Evolutionary conservation across 2,888 invertebrate species (phyloP).

Genomic region (Acrobasis repandana): DNA sequence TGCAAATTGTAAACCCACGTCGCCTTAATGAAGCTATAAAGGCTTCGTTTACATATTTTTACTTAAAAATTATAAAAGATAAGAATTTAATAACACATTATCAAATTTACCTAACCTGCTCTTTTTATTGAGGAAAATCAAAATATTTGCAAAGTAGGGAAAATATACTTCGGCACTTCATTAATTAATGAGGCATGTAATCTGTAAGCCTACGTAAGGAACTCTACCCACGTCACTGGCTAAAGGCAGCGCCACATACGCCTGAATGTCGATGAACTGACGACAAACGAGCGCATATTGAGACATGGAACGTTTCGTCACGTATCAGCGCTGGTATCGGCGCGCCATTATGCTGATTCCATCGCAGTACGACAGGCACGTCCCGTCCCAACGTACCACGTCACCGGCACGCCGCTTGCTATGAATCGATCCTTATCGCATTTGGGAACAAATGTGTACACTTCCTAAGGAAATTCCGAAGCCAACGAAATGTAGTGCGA

Average conservation of each 20-base stretch:
- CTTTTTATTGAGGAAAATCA: too few species aligned
- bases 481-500: slow-evolving; percentile 21
- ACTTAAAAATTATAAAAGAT: too few species aligned
- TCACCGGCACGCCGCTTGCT: slow-evolving; percentile 27
- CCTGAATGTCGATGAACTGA: slow-evolving; percentile 20
- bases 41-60: too few species aligned
- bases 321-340: slow-evolving; percentile 59
- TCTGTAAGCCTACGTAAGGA: neutral
- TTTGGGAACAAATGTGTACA: slow-evolving; percentile 32
- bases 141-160: too few species aligned
- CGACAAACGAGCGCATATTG: slow-evolving; percentile 51
- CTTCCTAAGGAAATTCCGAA: slow-evolving; percentile 16
- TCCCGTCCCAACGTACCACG: slow-evolving; percentile 38
- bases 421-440: slow-evolving; percentile 37
- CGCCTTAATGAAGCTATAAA: too few species aligned
- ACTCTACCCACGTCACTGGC: neutral
- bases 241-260: slow-evolving; percentile 6
- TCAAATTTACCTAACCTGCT: too few species aligned
- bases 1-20: too few species aligned
- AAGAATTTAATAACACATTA: too few species aligned
- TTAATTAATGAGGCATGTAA: neutral
- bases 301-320: slow-evolving; percentile 55
- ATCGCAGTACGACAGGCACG: slow-evolving; percentile 44
- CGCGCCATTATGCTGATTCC: slow-evolving; percentile 65
- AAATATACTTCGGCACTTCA: neutral